Evolutionary conservation across 2,797 vertebrate species (phyloP), one percentile per base, ranked within the genome.

Genomic region (Mareca penelope): DNA sequence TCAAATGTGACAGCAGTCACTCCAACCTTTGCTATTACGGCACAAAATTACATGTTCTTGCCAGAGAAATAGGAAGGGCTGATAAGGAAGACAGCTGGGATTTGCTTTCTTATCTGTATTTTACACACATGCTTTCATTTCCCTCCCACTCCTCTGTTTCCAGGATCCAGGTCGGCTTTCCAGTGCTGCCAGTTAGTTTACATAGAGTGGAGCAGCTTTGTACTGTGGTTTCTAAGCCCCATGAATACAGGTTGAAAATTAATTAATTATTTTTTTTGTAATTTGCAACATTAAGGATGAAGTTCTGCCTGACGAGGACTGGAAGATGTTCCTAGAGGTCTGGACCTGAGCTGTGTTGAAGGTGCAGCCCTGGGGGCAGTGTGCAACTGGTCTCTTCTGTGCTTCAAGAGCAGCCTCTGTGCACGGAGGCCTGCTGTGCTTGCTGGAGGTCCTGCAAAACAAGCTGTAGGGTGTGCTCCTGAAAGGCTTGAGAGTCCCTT

Each of bases 31-130:
- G 91, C 95, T 96, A 97, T 96, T 97, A 89, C 68, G 2, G 96
- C 91, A 95, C 96, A 91, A 95, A 97, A 97, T 97, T 96, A 95
- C 94, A 96, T 93, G 95, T 95, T 96, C 96, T 80, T 89, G 90
- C 95, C 85, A 68, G 95, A 71, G 95, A 96, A 97, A 96, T 96
- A 96, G 93, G 94, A 94, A 95, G 70, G 61, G 88, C 94, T 96
- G 97, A 97, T 97, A 97, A 96, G 94, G 85, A 40, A 73, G 95
- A 94, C 98, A 98, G 98, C 98, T 98, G 98, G 98, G 98, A 98
- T 98, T 98, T 97, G 97, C 97, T 97, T 97, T 97, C 98, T 99
- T 99, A 99, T 99, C 99, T 98, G 60, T 97, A 97, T 92, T 97
- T 98, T 98, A 97, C 99, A 99, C 98, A 97, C 98, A 94, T 92